A percentile compares a stretch with the other conserved stretches of the same genome.
phyloP scores from a whole-genome alignment of 2,797 vertebrate genomes.

The Xenopus petersii region DNA sequence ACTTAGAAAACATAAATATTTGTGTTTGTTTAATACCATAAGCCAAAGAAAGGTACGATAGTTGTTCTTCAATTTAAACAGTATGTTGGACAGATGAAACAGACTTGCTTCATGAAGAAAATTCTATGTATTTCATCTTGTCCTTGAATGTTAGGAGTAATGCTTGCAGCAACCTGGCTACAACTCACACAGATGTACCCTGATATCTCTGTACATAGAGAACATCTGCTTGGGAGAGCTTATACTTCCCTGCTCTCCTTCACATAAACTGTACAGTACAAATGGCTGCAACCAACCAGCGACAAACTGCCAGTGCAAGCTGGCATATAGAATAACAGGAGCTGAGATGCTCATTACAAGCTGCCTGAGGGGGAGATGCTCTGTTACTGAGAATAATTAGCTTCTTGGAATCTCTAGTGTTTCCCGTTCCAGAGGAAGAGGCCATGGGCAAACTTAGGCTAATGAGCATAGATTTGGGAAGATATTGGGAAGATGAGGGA shows the following conservation, averaged over 20 bases:
- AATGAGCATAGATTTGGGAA: slow-evolving; percentile 42
- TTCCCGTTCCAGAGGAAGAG: slow-evolving; percentile 36
- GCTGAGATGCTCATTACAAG: slow-evolving; percentile 43
- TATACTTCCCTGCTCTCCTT: slow-evolving; percentile 4
- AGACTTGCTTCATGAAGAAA: too few relatives aligned
- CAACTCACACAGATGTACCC: slow-evolving; percentile 19
- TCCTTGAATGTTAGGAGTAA: slow-evolving; percentile 9
- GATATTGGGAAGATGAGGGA: slow-evolving; percentile 28
- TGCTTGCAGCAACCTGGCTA: slow-evolving; percentile 11
- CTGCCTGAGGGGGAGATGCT: slow-evolving; percentile 38
- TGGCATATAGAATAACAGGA: slow-evolving; percentile 32
- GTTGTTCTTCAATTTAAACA: too few relatives aligned
- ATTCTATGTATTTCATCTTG: too few relatives aligned
- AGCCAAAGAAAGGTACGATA: too few relatives aligned
- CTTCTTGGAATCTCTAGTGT: slow-evolving; percentile 40
- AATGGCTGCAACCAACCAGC: slow-evolving; percentile 32
- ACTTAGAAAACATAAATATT: too few relatives aligned
- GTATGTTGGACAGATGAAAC: too few relatives aligned
- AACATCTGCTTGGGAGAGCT: slow-evolving; percentile 19
- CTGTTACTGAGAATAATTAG: slow-evolving; percentile 44
- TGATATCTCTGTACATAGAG: slow-evolving; percentile 5
- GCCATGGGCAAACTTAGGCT: slow-evolving; percentile 40
- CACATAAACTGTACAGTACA: slow-evolving; percentile 24
- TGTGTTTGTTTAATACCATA: too few relatives aligned
- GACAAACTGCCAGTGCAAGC: slow-evolving; percentile 21